Evolutionary conservation across 2,888 invertebrate species (phyloP).

Genomic region (Noctua fimbriata): DNA sequence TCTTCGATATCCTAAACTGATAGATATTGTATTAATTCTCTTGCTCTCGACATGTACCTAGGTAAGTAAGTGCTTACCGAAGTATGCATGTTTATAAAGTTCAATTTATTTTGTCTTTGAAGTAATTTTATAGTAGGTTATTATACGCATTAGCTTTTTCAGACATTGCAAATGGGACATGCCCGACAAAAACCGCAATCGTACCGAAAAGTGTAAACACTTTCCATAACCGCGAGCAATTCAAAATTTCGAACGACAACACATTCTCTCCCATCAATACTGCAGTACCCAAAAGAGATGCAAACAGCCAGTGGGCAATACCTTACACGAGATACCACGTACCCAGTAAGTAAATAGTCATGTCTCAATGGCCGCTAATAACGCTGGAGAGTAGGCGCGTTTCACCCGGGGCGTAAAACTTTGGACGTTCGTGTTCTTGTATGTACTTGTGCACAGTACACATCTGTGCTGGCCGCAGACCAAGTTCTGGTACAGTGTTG

Average conservation of each 20-base stretch:
- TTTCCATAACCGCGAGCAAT: slow-evolving; percentile 15
- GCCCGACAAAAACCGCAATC: neutral
- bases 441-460: slow-evolving; percentile 73
- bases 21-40: neutral
- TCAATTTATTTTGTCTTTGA: neutral
- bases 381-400: slow-evolving; percentile 81
- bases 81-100: neutral
- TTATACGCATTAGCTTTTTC: neutral
- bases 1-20: too few species aligned
- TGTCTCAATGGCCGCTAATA: slow-evolving; percentile 87
- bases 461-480: slow-evolving; percentile 87
- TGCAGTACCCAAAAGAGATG: slow-evolving; percentile 63
- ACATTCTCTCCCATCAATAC: slow-evolving; percentile 32
- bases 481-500: slow-evolving; percentile 86
- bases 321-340: slow-evolving; percentile 72
- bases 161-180: neutral
- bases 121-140: neutral
- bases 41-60: neutral
- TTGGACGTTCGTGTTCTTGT: slow-evolving; percentile 72
- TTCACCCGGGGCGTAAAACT: slow-evolving; percentile 85
- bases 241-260: slow-evolving; percentile 20
- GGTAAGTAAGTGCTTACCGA: neutral
- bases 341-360: slow-evolving; percentile 87
- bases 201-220: slow-evolving; percentile 18
- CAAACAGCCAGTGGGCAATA: slow-evolving; percentile 76